phyloP scores from a whole-genome alignment of 35 echinoderm and acorn worm species.

The Lytechinus variegatus region DNA sequence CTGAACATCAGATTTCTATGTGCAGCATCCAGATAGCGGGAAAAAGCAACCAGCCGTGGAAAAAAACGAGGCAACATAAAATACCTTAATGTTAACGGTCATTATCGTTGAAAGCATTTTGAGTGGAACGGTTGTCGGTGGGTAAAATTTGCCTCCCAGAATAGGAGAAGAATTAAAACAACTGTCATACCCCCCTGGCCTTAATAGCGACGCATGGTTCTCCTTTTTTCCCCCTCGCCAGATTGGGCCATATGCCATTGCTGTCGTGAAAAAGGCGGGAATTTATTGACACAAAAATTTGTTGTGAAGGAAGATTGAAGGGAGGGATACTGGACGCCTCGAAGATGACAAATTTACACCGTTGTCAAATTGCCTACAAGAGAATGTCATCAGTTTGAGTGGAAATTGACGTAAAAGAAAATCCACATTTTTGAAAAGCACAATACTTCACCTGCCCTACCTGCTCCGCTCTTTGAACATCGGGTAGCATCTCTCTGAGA shows the following conservation, averaged over 20 bases:
- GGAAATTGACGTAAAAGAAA: constrained; percentile 12
- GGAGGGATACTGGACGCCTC: constrained; percentile 14
- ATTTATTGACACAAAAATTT: constrained; percentile 21
- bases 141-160: background rate
- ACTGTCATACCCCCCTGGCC: background rate
- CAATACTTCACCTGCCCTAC: background rate
- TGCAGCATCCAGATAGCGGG: background rate
- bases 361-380: background rate
- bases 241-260: background rate
- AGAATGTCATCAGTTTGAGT: background rate
- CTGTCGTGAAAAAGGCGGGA: background rate
- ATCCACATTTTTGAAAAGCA: background rate
- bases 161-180: background rate
- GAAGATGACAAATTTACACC: constrained; percentile 2
- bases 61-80: background rate
- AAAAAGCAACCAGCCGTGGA: background rate
- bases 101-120: background rate
- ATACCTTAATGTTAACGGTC: background rate
- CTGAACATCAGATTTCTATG: background rate
- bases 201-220: background rate
- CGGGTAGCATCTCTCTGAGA: too few relatives aligned
- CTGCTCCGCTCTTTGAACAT: background rate
- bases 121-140: background rate
- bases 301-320: background rate
- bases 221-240: background rate